Base-by-base conservation (phyloP, 92 coral and sea anemone genomes). In the Metridium senile region DNA sequence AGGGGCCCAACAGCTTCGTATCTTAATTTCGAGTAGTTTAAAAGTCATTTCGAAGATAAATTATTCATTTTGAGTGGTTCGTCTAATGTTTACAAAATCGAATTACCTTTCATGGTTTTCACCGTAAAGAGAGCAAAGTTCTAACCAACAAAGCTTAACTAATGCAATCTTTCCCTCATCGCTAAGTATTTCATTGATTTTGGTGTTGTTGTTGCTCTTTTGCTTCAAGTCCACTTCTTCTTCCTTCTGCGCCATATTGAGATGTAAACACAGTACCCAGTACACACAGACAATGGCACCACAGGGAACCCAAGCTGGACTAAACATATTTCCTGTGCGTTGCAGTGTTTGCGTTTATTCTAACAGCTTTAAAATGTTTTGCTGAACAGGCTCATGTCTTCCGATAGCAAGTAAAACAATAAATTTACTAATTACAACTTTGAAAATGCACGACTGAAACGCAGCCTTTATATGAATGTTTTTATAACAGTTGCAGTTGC, bases 71-170 rank as follows among this genome's bases (percentile, higher is more conserved):
- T 4, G 13, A 6, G 49, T 13, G 49, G 8, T 13, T 13, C 6
- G 13, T 39, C 13, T 39, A 4, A 13, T 4, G 13, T 39, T 39
- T 13, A 39, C 13, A 39, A 39, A 4, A 4, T 39, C 13, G 8
- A 4, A 6, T 13, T 13, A 84, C 88, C 88, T 84, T 58, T 84
- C 88, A 51, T 45, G 68, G 64, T 49, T 62, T 21, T 83, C 67
- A n/a, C 77, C 61, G 71, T 31, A 84, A 49, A 84, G 82, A 19
- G 64, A 51, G 30, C 68, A 35, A 19, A 77, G 46, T 4, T 78
- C 75, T 31, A 72, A 46, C 23, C 57, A 70, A 28, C 88, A 77
- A 11, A 84, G 84, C 13, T 82, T 70, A 8, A 82, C 77, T 49
- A 70, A 78, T 8, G 88, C 76, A 26, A 43, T 62, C 43, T 76